A percentile compares a stretch with the other conserved stretches of the same genome.
Conservation (phyloP, 2,797 vertebrate species). For the Leptoclinus maculatus region DNA sequence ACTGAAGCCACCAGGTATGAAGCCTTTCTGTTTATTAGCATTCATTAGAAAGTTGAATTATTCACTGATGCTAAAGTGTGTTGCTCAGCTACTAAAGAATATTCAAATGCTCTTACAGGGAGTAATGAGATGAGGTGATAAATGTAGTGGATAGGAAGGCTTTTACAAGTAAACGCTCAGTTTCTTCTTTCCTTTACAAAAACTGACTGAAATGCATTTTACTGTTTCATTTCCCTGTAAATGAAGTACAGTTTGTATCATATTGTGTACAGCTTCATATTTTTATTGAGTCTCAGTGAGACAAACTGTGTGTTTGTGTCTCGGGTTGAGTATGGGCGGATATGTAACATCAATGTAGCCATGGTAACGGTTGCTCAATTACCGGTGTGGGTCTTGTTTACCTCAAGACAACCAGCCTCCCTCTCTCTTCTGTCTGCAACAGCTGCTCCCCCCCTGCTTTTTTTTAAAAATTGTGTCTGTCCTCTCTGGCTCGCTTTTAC, state of each 20-base stretch:
- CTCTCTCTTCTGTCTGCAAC: slow-evolving; percentile 38
- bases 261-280: background rate
- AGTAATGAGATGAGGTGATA: background rate
- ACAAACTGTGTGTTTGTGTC: slow-evolving; percentile 16
- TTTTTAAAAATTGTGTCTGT: background rate
- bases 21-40: slow-evolving; percentile 15
- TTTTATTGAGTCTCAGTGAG: slow-evolving; percentile 2
- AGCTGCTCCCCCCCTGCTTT: slow-evolving; percentile 43
- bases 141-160: too few species aligned
- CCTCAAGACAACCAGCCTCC: slow-evolving; percentile 26
- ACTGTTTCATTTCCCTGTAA: background rate
- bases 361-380: slow-evolving; percentile 63
- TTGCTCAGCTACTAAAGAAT: background rate
- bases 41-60: slow-evolving; percentile 13
- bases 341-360: slow-evolving; percentile 59
- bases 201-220: background rate
- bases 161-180: background rate
- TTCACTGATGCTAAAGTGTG: slow-evolving; percentile 11
- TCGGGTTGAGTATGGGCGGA: slow-evolving; percentile 18
- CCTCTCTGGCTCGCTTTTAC: background rate
- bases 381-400: slow-evolving; percentile 62
- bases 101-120: background rate
- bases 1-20: background rate
- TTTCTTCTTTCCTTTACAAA: background rate
- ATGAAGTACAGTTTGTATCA: background rate